Percentiles rank a stretch among this genome's conserved stretches.
Evolutionary conservation across 2,888 invertebrate genomes (phyloP).

Genomic region (Ptychoptera contaminata): DNA sequence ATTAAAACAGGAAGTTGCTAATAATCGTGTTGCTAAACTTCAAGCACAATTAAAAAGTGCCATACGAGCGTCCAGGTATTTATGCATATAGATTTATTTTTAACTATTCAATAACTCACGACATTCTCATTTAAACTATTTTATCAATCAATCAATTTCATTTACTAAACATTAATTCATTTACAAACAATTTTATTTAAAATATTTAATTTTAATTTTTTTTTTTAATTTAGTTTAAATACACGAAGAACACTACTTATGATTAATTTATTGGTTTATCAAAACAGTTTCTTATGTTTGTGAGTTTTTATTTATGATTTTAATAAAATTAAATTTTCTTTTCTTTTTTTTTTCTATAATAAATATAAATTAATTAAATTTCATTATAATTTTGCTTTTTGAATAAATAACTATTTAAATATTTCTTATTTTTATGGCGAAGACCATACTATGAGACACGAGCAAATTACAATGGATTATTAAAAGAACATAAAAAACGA

Average conservation of each 20-base stretch:
- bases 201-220: conserved; percentile 1
- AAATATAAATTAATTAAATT: background rate
- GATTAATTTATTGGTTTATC: conserved; percentile 54
- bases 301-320: conserved; percentile 36
- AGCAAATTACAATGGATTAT: conserved; percentile 71
- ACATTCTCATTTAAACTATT: background rate
- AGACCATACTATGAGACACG: conserved; percentile 91
- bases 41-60: conserved; percentile 59
- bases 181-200: conserved; percentile 4
- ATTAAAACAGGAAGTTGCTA: conserved; percentile 50
- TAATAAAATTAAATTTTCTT: conserved; percentile 18
- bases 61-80: conserved; percentile 56
- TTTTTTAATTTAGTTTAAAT: conserved; percentile 29
- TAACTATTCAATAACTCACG: conserved; percentile 1
- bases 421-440: background rate
- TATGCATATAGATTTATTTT: background rate
- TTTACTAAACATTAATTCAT: too few relatives aligned
- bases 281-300: conserved; percentile 52
- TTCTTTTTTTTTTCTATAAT: conserved; percentile 3
- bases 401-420: background rate
- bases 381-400: background rate
- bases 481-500: conserved; percentile 69
- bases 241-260: conserved; percentile 54
- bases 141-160: too few relatives aligned
- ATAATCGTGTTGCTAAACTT: conserved; percentile 50